Evolutionary conservation across 2,113 vertebrate genomes (phyloP).

Genomic region (Stictonetta naevosa): DNA sequence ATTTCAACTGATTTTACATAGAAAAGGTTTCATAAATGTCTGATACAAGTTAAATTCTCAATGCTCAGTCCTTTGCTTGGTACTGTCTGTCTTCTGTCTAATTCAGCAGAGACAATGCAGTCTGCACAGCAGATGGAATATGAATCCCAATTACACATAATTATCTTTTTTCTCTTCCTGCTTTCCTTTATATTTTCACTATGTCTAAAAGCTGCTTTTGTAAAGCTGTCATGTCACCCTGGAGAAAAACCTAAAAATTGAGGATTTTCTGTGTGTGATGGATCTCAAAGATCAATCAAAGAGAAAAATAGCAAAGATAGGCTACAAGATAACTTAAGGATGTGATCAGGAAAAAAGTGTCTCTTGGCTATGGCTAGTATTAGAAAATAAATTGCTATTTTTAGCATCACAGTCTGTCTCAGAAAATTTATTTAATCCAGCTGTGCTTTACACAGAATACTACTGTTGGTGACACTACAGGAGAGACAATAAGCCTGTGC

Average conservation of each 20-base stretch:
- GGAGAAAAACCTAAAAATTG: background rate
- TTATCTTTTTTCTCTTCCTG: background rate
- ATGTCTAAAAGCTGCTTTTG: background rate
- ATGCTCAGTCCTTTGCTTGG: background rate
- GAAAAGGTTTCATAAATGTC: background rate
- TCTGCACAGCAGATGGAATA: background rate
- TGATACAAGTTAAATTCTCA: background rate
- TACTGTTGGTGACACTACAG: background rate
- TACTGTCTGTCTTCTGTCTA: background rate
- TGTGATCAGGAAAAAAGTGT: background rate
- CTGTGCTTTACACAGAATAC: background rate
- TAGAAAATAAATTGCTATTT: background rate
- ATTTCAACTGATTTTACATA: background rate
- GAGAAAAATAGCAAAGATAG: background rate
- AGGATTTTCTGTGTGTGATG: background rate
- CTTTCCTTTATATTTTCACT: background rate
- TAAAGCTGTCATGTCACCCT: background rate
- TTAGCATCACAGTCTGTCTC: background rate
- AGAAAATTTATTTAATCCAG: background rate
- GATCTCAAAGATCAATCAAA: background rate
- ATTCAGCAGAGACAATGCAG: background rate
- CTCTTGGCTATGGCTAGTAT: background rate
- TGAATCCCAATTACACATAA: background rate
- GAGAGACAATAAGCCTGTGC: background rate
- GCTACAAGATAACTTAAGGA: background rate